Base-by-base conservation (phyloP, 1,140 invertebrate genomes). In the Drosophila kepulauana region DNA sequence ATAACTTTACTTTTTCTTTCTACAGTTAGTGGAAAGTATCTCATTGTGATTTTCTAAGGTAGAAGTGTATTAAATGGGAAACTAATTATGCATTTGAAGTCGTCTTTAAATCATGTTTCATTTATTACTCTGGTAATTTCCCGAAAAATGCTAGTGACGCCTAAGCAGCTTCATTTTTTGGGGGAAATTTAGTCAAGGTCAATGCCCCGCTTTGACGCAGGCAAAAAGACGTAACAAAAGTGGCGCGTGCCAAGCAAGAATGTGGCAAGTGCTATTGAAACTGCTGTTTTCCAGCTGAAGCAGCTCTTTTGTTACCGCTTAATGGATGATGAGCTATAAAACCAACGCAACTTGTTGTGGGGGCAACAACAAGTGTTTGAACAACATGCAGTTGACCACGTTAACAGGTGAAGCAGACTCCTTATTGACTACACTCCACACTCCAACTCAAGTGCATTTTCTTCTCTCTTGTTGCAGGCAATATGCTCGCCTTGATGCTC, bases 381-480 rank as follows among this genome's bases (percentile, higher is more conserved):
- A 11, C 49, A 70, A 48, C 51, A 75, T 68, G 65, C 66, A 75
- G 57, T 33, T 38, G 43, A 38, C 15, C 57, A 62, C 7, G 33
- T 25, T 63, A 30, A 13, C 45, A 38, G 66, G 72, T 69, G 54
- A 10, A 41, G 25, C 38, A 25, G 2, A 16, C 11, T 20, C 2
- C 16, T n/a, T 2, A 15, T n/a, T 33, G 13, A 25, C 20, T 25
- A 0, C 20, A 25, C 20, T 25, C 20, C 33, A 7, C 33, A 33
- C 5, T 33, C 33, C 20, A 25, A 33, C 5, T 16, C 28, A 7
- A 4, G 2, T 7, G 13, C 8, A 6, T n/a, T 45, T n/a, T 15
- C 3, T 28, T 8, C 3, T 43, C 33, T 15, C 3, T 7, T 16
- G 20, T 46, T 61, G 8, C 48, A 69, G 65, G 28, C 33, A 10